Conservation (phyloP, 2,113 vertebrate species). For the Eretmochelys imbricata region DNA sequence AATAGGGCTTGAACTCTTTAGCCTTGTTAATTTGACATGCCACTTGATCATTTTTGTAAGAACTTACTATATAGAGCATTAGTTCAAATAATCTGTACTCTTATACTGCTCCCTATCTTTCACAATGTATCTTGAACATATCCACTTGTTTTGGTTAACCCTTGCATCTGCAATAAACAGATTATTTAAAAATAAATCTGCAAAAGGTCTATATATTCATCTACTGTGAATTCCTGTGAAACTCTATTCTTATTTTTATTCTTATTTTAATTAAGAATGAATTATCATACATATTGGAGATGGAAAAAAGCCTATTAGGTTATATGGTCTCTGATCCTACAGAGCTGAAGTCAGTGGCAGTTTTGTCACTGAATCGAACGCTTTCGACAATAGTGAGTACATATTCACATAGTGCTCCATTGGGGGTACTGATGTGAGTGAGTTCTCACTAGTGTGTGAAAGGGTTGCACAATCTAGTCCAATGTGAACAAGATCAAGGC, state of each 20-base stretch:
- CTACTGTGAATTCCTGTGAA: not conserved
- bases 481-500: no score
- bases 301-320: not conserved
- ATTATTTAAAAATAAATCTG: no score
- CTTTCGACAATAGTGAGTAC: no score
- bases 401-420: no score
- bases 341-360: not conserved
- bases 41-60: not conserved
- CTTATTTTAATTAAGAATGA: not conserved
- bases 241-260: not conserved
- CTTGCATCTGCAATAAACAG: no score
- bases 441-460: no score
- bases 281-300: not conserved
- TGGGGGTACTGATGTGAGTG: no score
- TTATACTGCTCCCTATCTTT: not conserved
- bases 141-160: no score
- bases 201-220: no score
- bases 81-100: not conserved
- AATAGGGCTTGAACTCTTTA: not conserved
- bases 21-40: not conserved
- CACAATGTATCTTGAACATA: no score
- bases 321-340: not conserved
- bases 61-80: not conserved
- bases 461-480: no score
- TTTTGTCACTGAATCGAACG: not conserved